Evolutionary conservation across 2,888 invertebrate species (phyloP).

Genomic region (Unio pictorum): DNA sequence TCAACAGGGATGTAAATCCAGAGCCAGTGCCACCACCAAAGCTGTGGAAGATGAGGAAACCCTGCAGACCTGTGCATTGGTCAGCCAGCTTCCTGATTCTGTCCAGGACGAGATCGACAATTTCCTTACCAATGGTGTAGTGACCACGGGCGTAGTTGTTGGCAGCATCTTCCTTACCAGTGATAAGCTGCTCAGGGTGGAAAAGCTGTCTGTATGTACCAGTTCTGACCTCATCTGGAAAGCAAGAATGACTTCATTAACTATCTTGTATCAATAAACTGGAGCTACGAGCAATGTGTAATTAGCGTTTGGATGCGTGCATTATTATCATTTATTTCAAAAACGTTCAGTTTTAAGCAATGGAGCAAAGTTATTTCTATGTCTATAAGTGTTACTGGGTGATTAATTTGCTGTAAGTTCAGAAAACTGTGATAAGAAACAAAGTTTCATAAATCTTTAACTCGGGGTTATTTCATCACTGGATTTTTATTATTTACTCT

Average conservation of each 20-base stretch:
- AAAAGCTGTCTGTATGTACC: constrained; percentile 89
- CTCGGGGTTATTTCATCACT: too few relatives aligned
- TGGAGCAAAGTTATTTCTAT: too few relatives aligned
- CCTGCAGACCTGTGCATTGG: constrained; percentile 67
- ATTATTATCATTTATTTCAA: too few relatives aligned
- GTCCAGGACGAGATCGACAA: constrained; percentile 83
- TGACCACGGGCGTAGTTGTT: constrained; percentile 98
- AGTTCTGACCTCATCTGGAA: constrained; percentile 71
- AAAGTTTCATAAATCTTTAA: too few relatives aligned
- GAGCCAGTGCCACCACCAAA: constrained; percentile 81
- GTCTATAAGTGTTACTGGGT: too few relatives aligned
- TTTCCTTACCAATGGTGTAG: constrained; percentile 92
- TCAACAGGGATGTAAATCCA: constrained; percentile 89
- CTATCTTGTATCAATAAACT: too few relatives aligned
- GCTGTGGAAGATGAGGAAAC: constrained; percentile 67
- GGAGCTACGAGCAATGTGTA: too few relatives aligned
- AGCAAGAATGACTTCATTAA: not conserved
- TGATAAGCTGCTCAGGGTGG: constrained; percentile 97
- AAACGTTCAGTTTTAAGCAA: too few relatives aligned
- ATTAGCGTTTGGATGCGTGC: too few relatives aligned
- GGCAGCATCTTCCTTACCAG: constrained; percentile 97
- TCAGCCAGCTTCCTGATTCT: constrained; percentile 77
- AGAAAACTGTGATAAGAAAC: too few relatives aligned
- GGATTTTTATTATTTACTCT: too few relatives aligned
- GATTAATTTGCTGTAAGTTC: too few relatives aligned